Evolutionary conservation across 1,140 invertebrate genomes (phyloP), one percentile per base, ranked within the genome.

Genomic region (Apolygus lucorum): DNA sequence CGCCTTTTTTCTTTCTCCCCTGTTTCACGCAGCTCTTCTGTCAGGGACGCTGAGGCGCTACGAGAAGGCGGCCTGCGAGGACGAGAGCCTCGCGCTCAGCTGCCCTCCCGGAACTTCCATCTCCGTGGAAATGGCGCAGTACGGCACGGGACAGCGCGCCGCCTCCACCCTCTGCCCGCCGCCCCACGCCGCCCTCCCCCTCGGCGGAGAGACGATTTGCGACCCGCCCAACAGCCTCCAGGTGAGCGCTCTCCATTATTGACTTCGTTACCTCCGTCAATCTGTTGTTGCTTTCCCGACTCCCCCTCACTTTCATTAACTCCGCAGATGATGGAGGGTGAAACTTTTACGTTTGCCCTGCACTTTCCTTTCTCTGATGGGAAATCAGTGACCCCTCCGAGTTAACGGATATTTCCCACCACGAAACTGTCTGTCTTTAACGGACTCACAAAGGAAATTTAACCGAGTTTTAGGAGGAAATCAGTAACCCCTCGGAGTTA

Each of bases 41-140:
- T 88, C 91, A 75, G 90, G 90, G 49, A 95, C 92, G 17, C 81
- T 96, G 71, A 85, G 90, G 75, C 95, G 92, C 67, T 93, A 92
- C 79, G 91, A 95, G 78, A 85, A 88, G 74, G 90, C 88, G 2
- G 88, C 89, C 1, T 96, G 94, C 79, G 91, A 95, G 77, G 90
- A 91, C 67, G 89, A 95, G 75, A 84, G 86, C 75, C 86, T 96
- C 78, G 86, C 85, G 24, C 84, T 96, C 52, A 86, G 87, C 71
- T 96, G 94, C 81, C 92, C 92, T 14, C 79, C 86, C 2, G 90
- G 90, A 34, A 96, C 93, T 1, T 89, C 89, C 70, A 93, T 96
- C 74, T 89, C 88, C 70, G 90, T 96, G 69, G 88, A 93, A 76
- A 82, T 93, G 72, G 91, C 91, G 0, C 85, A 88, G 68, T 86